These are phyloP conservation scores for Elymnias hypermnestra DNA, from an alignment of 1,140 invertebrate genomes.

Conservation along the genomic window DNA sequence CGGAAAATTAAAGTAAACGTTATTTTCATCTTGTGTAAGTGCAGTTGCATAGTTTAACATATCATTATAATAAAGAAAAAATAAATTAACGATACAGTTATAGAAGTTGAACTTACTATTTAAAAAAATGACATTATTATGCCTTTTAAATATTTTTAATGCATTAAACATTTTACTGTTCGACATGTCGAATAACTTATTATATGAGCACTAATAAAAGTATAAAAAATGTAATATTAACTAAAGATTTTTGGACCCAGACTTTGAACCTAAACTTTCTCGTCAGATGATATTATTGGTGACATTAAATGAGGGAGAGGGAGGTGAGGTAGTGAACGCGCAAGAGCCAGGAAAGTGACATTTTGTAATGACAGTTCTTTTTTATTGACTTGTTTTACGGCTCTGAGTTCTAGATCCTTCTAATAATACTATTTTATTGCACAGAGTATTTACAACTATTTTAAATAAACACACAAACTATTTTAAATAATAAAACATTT, in stretches of 20 bases:
- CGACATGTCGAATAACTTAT: slow-evolving; percentile 42
- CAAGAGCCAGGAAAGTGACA: slow-evolving; percentile 1
- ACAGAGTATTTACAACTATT: no score
- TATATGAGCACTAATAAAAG: slow-evolving; percentile 25
- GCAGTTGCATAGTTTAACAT: background rate
- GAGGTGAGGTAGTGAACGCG: slow-evolving; percentile 3
- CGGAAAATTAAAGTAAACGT: no score
- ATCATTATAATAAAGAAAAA: background rate
- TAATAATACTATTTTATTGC: no score
- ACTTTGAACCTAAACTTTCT: slow-evolving; percentile 74
- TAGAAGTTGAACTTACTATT: slow-evolving; percentile 39
- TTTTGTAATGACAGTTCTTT: no score
- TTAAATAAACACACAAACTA: no score
- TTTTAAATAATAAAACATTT: no score
- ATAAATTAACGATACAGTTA: slow-evolving; percentile 16
- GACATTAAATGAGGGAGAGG: slow-evolving; percentile 15
- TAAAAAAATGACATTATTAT: slow-evolving; percentile 49
- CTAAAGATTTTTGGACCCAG: slow-evolving; percentile 48
- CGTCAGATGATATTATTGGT: slow-evolving; percentile 22
- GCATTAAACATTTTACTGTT: slow-evolving; percentile 63
- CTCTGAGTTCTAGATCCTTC: no score
- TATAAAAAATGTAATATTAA: slow-evolving; percentile 25
- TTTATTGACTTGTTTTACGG: no score
- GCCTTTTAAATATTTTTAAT: slow-evolving; percentile 52
- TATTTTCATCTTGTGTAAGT: no score